Base-by-base conservation (phyloP, 2,888 invertebrate species). In the Lasioglossum lativentre region DNA sequence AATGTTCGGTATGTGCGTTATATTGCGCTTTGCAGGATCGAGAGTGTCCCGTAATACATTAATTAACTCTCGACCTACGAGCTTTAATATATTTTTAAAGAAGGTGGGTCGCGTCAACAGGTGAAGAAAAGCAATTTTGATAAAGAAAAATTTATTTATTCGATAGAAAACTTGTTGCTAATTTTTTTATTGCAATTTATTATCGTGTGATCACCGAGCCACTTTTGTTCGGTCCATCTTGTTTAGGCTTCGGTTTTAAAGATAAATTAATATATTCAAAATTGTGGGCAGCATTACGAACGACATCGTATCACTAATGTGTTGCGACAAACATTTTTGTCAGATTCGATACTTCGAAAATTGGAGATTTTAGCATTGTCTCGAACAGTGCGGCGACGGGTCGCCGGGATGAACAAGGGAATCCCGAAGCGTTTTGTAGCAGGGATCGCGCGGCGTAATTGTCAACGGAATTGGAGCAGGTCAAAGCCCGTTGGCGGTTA, bases 391-490 rank as follows among this genome's bases (percentile, higher is more conserved):
- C n/a, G 52, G n/a, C 52, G 52, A 52, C 52, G 47, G 19, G 47
- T 27, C 12, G 2, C 5, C 2, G 30, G 30, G 16, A 63, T 16
- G 27, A 63, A 30, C 6, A 63, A 30, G 63, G 16, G 63, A 27
- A 16, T 59, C 27, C 27, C 27, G 59, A 59, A 59, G 59, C 59
- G 59, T 59, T 16, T 16, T 12, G 59, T 30, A 63, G 63, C 6
- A 30, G 63, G 30, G 63, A 30, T n/a, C 23, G 30, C 30, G 59
- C 27, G 63, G 30, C 16, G 63, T 30, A 63, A 63, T 30, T 63
- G 66, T 68, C 66, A 68, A 30, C 63, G 66, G 66, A 68, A 68
- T 68, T 34, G 66, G 66, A 68, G 66, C 66, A 68, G 66, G 34
- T 34, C 66, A 68, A 23, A 38, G 34, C 66, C 66, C 66, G 34